These are phyloP conservation scores for Coleophora flavipennella DNA, from an alignment of 2,888 invertebrate genomes.

Conservation along the genomic window DNA sequence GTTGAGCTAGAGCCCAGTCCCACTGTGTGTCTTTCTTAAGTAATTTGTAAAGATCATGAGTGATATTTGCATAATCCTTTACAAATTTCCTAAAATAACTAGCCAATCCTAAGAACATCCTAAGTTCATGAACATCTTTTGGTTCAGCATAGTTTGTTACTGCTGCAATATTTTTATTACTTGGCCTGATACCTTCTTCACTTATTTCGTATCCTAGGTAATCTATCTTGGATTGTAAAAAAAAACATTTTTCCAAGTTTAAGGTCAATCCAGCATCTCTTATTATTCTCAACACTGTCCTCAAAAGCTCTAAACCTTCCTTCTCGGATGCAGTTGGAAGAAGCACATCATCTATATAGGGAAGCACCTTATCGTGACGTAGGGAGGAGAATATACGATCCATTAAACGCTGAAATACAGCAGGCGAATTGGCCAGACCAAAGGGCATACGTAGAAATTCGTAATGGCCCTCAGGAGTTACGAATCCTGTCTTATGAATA, in stretches of 20 bases:
- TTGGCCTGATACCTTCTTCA: constrained; percentile 1
- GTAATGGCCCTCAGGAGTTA: too few species aligned
- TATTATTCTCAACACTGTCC: not conserved
- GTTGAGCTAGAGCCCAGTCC: not conserved
- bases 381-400: too few species aligned
- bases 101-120: not conserved
- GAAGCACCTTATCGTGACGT: not conserved
- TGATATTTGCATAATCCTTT: too few species aligned
- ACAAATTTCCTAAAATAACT: too few species aligned
- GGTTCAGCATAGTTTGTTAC: not conserved
- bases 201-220: constrained; percentile 3
- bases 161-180: too few species aligned
- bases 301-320: not conserved
- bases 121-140: not conserved
- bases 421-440: too few species aligned
- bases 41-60: not conserved
- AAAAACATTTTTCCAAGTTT: constrained; percentile 3
- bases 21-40: not conserved
- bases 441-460: too few species aligned
- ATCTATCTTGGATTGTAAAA: not conserved
- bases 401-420: too few species aligned
- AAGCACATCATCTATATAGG: constrained; percentile 2
- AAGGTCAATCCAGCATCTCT: not conserved
- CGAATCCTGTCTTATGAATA: too few species aligned
- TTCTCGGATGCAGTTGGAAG: not conserved